Evolutionary conservation across 2,888 invertebrate genomes (phyloP), one percentile per base, ranked within the genome.

Genomic region (Zaprionus bogoriensis): DNA sequence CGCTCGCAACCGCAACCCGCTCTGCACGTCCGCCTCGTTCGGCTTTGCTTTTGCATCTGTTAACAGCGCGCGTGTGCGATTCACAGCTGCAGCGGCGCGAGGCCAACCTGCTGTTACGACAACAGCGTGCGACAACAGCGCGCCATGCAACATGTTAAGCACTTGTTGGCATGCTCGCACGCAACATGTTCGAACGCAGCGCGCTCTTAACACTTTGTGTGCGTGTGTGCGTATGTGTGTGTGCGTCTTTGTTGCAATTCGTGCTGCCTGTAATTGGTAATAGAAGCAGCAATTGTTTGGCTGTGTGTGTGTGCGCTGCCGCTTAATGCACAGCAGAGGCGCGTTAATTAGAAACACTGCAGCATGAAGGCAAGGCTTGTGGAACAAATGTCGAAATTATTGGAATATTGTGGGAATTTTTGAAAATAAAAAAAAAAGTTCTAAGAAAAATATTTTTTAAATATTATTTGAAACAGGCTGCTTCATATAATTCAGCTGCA

Each of bases 41-140:
- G 71, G 55, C 58, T 64, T 64, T 53, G 64, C 70, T 59, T 74
- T 69, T 63, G 74, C 69, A 69, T 71, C 71, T 71, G 74, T 59
- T 63, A 74, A 74, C 74, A 74, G 41, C 9, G 47, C 22, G 54
- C 19, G 20, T 6, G 6, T 10, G 20, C n/a, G 14, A 17, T 27
- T 61, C 51, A 52, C 58, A 63, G 68, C 39, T 53, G 57, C 41
- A 27, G 7, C 63, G 53, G 68, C 62, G 58, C 50, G 4, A 23
- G 38, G 4, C 28, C 19, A 22, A 38, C 23, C 32, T n/a, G 17
- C 68, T 74, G 71, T 69, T 63, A 42, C 44, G 41, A 4, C 63
- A 54, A 70, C 69, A 74, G 69, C 6, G 22, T 0, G 4, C 38
- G 14, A n/a, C 6, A 52, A 39, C 50, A 7, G 5, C 10, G 4